Evolutionary conservation across 2,888 invertebrate species (phyloP).

Genomic region (Sisyra nigra): DNA sequence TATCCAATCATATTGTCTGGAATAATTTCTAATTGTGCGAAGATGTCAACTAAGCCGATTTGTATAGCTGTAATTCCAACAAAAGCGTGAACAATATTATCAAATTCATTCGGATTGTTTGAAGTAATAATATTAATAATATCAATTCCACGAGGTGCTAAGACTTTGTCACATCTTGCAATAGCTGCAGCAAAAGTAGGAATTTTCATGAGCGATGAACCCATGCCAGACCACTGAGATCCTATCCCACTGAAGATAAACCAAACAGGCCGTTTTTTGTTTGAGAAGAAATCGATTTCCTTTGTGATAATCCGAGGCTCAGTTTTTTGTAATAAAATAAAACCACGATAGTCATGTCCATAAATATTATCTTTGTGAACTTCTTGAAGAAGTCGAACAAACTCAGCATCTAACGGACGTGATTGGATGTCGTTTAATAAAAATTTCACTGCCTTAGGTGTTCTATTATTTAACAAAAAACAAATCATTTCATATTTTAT

Average conservation of each 20-base stretch:
- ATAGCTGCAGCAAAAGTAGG: constrained; percentile 50
- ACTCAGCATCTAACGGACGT: constrained; percentile 43
- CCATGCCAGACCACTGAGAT: constrained; percentile 57
- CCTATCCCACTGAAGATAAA: constrained; percentile 64
- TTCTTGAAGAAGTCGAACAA: constrained; percentile 39
- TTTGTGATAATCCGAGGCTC: constrained; percentile 24
- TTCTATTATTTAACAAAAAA: constrained; percentile 28
- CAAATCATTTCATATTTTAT: too few relatives aligned
- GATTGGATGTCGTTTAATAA: constrained; percentile 46
- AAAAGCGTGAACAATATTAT: constrained; percentile 53
- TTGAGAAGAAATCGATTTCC: constrained; percentile 42
- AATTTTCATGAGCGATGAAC: constrained; percentile 43
- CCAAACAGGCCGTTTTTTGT: constrained; percentile 44
- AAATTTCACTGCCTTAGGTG: constrained; percentile 52
- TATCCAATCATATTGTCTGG: constrained; percentile 33
- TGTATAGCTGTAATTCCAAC: constrained; percentile 61
- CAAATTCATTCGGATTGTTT: constrained; percentile 42
- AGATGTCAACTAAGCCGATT: constrained; percentile 25
- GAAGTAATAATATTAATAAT: constrained; percentile 44
- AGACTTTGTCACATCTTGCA: constrained; percentile 37
- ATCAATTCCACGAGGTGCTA: constrained; percentile 46
- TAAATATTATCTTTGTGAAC: constrained; percentile 27
- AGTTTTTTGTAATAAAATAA: constrained; percentile 27
- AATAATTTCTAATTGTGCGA: constrained; percentile 29
- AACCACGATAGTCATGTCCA: constrained; percentile 48